Percentiles rank a stretch among this genome's conserved stretches.
Evolutionary conservation across 1,140 invertebrate genomes (phyloP).

Genomic region (Helicoverpa armigera): DNA sequence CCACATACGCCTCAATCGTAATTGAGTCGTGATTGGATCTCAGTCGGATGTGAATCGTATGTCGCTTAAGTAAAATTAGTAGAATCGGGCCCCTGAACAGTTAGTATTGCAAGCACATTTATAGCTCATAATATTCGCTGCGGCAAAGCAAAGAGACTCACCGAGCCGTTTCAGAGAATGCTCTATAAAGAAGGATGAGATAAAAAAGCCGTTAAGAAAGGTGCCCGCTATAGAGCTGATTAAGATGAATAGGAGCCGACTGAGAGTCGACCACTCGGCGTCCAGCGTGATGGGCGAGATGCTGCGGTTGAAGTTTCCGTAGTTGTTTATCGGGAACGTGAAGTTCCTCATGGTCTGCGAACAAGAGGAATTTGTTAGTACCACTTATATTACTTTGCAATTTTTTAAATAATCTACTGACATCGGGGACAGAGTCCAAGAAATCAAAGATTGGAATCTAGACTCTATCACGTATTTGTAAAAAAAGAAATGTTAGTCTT

Average conservation of each 20-base stretch:
- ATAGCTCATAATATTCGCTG: neutral
- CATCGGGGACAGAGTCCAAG: no score
- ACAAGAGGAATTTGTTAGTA: neutral
- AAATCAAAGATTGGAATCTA: no score
- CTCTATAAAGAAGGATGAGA: constrained; percentile 69
- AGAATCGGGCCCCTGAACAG: neutral
- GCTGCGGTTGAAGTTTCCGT: constrained; percentile 25
- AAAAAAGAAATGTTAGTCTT: no score
- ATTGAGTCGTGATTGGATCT: no score
- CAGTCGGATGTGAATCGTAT: no score
- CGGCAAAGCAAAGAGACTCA: constrained; percentile 47
- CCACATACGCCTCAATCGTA: no score
- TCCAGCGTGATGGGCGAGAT: constrained; percentile 89
- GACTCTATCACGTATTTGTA: no score
- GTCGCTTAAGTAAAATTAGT: no score
- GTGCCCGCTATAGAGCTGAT: constrained; percentile 89
- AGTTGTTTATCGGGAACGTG: neutral
- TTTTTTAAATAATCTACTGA: no score
- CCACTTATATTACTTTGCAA: no score
- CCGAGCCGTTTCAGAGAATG: constrained; percentile 60
- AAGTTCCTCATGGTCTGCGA: neutral
- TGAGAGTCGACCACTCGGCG: constrained; percentile 90
- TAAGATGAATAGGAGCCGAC: constrained; percentile 89
- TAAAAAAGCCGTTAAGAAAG: constrained; percentile 70
- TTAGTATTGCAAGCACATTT: neutral